Percentiles rank a stretch among this genome's conserved stretches.
Evolutionary conservation across 2,113 vertebrate genomes (phyloP).

Genomic region (Paraplagusia blochii): DNA sequence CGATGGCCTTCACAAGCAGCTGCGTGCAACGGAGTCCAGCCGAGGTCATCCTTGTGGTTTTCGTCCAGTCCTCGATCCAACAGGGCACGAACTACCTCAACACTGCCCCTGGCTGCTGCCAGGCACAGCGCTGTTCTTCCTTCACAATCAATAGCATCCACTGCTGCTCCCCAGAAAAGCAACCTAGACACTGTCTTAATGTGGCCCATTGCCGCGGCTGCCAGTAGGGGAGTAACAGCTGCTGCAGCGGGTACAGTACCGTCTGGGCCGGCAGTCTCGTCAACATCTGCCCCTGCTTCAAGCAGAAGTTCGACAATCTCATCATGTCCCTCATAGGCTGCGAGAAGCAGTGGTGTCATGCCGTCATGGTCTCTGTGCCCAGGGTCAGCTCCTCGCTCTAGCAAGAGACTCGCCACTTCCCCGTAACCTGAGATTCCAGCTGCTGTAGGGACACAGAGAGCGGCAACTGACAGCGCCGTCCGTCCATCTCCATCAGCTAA

Average conservation of each 20-base stretch:
- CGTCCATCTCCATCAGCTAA: slow-evolving; percentile 74
- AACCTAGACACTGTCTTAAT: slow-evolving; percentile 68
- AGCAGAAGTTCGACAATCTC: slow-evolving; percentile 79
- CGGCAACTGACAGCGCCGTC: slow-evolving; percentile 77
- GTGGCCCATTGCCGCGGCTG: slow-evolving; percentile 79
- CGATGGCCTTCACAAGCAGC: slow-evolving; percentile 80
- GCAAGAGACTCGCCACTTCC: slow-evolving; percentile 71
- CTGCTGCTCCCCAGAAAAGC: slow-evolving; percentile 80
- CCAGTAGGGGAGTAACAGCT: slow-evolving; percentile 74
- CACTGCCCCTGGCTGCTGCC: slow-evolving; percentile 75
- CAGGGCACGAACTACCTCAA: slow-evolving; percentile 73
- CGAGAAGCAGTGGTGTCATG: slow-evolving; percentile 78
- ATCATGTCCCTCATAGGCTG: slow-evolving; percentile 78
- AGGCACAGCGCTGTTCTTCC: slow-evolving; percentile 78
- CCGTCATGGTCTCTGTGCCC: slow-evolving; percentile 76
- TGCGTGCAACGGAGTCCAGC: slow-evolving; percentile 81
- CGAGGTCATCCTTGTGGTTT: slow-evolving; percentile 81
- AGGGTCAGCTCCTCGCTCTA: slow-evolving; percentile 75
- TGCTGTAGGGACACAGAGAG: slow-evolving; percentile 75
- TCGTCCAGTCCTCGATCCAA: slow-evolving; percentile 80
- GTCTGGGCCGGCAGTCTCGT: slow-evolving; percentile 68
- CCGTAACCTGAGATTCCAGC: slow-evolving; percentile 65
- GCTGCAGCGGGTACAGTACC: slow-evolving; percentile 52
- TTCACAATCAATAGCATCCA: slow-evolving; percentile 77
- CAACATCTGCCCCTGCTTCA: slow-evolving; percentile 78